Base-by-base conservation (phyloP, 2,113 vertebrate species). In the Electrona antarctica region DNA sequence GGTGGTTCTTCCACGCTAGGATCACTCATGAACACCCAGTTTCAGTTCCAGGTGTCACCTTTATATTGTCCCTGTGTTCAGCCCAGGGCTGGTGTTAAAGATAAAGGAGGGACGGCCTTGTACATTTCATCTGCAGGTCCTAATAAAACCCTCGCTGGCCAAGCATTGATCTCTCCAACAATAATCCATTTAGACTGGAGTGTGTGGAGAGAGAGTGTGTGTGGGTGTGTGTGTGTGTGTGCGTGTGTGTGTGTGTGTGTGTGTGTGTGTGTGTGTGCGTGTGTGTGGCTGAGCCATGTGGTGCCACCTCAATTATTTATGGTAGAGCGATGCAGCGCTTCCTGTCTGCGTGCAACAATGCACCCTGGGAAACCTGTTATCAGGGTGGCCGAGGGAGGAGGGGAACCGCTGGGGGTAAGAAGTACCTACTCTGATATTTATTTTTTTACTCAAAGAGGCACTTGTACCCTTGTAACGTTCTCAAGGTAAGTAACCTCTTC, bases 261-360 rank as follows among this genome's bases (percentile, higher is more conserved):
- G 33, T 41, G 33, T 21, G 33, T 4, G 33, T 41, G 33, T 41
- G 33, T 41, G 33, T 41, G 33, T 21, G 33, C 2, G 29, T 33
- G 29, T 33, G 29, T 33, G 29, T 33, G 29, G 88, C 85, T 80
- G 80, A 80, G 85, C 84, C 79, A 88, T 87, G 88, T 86, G 85
- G 85, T 86, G 84, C 85, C 77, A 89, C 86, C 79, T 91, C 83
- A 90, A 92, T 93, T 85, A 92, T 93, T 91, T 89, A 93, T 89
- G 77, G 79, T 79, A 87, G 86, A 90, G 88, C 33, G 33, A 3
- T 85, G 85, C 85, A 88, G 90, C 73, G 81, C 87, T 91, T 92
- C 91, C 81, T 74, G 64, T 82, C 75, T 83, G 80, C n/a, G 87
- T 82, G 84, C 88, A 91, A 90, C 89, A 89, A 86, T 85, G 85